phyloP scores from a whole-genome alignment of 2,113 vertebrate species.

The Smithornis capensis region DNA sequence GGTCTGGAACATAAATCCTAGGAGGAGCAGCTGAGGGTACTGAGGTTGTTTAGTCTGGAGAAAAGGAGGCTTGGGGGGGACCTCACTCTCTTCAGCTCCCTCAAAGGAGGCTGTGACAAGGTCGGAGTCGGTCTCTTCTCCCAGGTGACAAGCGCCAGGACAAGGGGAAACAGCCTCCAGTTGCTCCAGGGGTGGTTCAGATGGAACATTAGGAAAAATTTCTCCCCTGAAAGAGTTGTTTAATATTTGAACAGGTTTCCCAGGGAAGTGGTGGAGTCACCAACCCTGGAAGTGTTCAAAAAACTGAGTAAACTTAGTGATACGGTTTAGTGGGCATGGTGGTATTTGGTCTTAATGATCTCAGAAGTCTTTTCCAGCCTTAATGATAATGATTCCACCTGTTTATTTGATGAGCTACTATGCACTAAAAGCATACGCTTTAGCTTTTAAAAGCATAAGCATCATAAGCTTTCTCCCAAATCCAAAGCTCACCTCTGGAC shows the following conservation, averaged over 20 bases:
- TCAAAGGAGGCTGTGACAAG: neutral
- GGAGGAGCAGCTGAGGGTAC: neutral
- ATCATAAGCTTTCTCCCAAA: neutral
- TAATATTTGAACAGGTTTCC: neutral
- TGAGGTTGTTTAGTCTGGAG: neutral
- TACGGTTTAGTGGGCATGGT: neutral
- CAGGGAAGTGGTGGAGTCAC: neutral
- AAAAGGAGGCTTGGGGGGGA: neutral
- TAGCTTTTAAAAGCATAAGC: too few relatives aligned
- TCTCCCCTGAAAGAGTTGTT: neutral
- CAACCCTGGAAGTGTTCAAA: neutral
- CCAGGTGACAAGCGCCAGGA: neutral
- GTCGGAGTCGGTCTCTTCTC: neutral
- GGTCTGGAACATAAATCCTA: neutral
- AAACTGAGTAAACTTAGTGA: neutral
- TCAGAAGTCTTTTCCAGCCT: neutral
- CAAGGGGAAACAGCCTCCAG: neutral
- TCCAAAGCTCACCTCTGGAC: neutral
- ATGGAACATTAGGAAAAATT: neutral
- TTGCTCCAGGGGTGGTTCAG: neutral
- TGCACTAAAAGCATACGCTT: accelerated
- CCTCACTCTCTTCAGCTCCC: neutral
- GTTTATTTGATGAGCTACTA: neutral
- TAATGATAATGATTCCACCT: neutral
- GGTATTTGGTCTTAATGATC: neutral